Evolutionary conservation across 1,140 invertebrate genomes (phyloP), one percentile per base, ranked within the genome.

Genomic region (Drosophila arawakana): DNA sequence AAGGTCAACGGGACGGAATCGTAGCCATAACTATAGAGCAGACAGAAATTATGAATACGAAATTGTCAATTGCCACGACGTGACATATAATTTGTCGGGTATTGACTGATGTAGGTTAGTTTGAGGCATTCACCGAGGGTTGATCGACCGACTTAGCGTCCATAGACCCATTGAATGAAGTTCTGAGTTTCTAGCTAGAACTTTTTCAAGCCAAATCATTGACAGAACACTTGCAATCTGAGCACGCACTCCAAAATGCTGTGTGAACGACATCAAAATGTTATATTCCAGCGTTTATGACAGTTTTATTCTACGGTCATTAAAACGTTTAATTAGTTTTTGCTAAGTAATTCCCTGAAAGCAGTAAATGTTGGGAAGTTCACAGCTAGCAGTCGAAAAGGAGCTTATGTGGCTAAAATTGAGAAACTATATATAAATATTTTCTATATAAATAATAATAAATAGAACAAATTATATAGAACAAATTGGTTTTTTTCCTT

Each of bases 261-360:
- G 11, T 39, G 39, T 55, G 41, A 66, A 59, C 30, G 50, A 58
- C 49, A 35, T 34, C n/a, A 44, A 50, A 50, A 57, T 63, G 67
- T 52, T 72, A 79, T 76, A 55, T 76, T 35, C 54, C 54, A 8
- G 54, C 61, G 60, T 80, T 88, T 78, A 89, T 70, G 84, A 79
- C 65, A 68, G 35, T 78, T 90, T 88, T 81, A 80, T 90, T 84
- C 52, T 67, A 70, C 47, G 77, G 52, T 35, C 70, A 73, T 89
- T 78, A 88, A 69, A 89, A 58, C 66, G 74, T 81, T 84, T 88
- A 88, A 88, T 88, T 84, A 90, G 80, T 74, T 61, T 60, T 83
- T 80, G 63, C 66, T 71, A 71, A 77, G 74, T 84, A 63, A 85
- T 84, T 84, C 44, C 61, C 1, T 54, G 34, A 57, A 6, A 34